These are phyloP conservation scores for Microplitis mediator DNA, from an alignment of 1,140 invertebrate species.

Conservation along the genomic window DNA sequence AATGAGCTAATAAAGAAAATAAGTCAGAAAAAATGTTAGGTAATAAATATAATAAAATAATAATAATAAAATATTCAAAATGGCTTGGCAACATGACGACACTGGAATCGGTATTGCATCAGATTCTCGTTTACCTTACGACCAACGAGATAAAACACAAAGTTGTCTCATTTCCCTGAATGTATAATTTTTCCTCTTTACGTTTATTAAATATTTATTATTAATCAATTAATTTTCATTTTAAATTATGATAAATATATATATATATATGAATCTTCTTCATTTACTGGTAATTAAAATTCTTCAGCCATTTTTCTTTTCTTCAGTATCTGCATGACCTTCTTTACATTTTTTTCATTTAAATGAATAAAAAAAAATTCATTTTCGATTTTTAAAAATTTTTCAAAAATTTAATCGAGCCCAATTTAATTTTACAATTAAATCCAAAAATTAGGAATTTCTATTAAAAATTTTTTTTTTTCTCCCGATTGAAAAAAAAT, in stretches of 20 bases:
- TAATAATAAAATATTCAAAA: constrained; percentile 12
- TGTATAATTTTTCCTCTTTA: constrained; percentile 44
- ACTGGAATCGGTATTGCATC: constrained; percentile 48
- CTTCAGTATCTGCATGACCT: too few relatives aligned
- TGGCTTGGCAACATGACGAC: constrained; percentile 40
- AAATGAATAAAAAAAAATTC: too few relatives aligned
- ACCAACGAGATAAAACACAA: constrained; percentile 22
- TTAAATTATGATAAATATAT: too few relatives aligned
- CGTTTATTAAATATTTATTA: constrained; percentile 1
- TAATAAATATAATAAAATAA: neutral
- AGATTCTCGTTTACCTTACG: constrained; percentile 57
- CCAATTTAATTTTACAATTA: too few relatives aligned
- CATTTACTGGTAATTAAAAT: neutral
- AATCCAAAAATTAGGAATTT: too few relatives aligned
- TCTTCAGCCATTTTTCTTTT: too few relatives aligned
- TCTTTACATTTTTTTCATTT: too few relatives aligned
- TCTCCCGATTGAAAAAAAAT: too few relatives aligned
- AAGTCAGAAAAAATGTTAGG: neutral
- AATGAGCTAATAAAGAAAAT: neutral
- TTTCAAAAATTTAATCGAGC: too few relatives aligned
- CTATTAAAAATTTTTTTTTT: too few relatives aligned
- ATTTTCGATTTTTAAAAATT: too few relatives aligned
- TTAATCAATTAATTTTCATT: constrained; percentile 1
- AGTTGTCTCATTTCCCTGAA: constrained; percentile 40
- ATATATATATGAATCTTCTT: neutral